Evolutionary conservation across 2,113 vertebrate genomes (phyloP).

Genomic region (Gnathonemus longibarbis): DNA sequence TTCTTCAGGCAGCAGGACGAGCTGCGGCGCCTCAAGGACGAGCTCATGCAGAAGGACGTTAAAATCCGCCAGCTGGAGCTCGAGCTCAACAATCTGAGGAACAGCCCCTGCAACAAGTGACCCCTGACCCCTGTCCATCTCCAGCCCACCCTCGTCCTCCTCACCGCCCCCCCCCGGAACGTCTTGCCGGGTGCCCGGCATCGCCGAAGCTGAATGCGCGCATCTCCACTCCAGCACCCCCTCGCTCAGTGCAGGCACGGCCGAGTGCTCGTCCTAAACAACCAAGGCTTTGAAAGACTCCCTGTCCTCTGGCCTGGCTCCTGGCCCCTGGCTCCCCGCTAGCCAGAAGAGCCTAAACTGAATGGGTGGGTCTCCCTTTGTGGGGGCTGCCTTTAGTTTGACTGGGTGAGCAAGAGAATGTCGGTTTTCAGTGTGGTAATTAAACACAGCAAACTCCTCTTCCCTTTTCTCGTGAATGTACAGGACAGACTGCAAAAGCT

Average conservation of each 20-base stretch:
- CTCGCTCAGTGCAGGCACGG: not conserved
- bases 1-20: slow-evolving; percentile 97
- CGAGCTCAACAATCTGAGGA: slow-evolving; percentile 88
- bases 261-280: not conserved
- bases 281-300: slow-evolving; percentile 6
- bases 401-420: slow-evolving; percentile 25
- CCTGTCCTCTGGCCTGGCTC: slow-evolving; percentile 44
- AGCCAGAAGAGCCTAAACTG: slow-evolving; percentile 34
- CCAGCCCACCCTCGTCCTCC: not conserved
- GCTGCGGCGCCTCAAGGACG: slow-evolving; percentile 82
- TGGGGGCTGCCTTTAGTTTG: slow-evolving; percentile 30
- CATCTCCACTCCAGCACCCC: slow-evolving; percentile 1
- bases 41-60: slow-evolving; percentile 83
- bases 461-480: slow-evolving; percentile 11
- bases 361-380: slow-evolving; percentile 28
- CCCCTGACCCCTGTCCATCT: slow-evolving; percentile 32
- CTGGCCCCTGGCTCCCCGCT: slow-evolving; percentile 38
- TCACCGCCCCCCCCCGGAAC: slow-evolving; percentile 9
- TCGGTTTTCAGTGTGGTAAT: slow-evolving; percentile 15
- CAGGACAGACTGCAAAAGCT: slow-evolving; percentile 26
- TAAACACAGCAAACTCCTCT: slow-evolving; percentile 32
- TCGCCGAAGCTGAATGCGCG: slow-evolving; percentile 35
- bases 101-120: slow-evolving; percentile 85
- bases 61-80: slow-evolving; percentile 89
- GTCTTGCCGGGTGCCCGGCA: slow-evolving; percentile 24